Evolutionary conservation across 2,888 invertebrate genomes (phyloP), one percentile per base, ranked within the genome.

Genomic region (Teinopalpus imperialis): DNA sequence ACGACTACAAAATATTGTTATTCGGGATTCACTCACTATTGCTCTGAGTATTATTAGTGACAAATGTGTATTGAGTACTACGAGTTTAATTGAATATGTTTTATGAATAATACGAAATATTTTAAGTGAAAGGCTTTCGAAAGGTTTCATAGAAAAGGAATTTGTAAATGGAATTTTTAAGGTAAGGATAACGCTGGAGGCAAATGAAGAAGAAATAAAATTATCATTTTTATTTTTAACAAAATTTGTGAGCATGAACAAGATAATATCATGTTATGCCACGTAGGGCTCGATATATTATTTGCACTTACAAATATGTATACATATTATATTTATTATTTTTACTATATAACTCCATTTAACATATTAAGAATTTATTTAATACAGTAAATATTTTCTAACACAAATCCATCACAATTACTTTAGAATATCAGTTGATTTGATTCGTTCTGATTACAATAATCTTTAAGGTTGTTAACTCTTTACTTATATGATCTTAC

Each of bases 381-480:
- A 73, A 73, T 63, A 69, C 53, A 64, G 68, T 81, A 73, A 43
- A 67, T 67, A 71, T 57, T 59, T 61, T 60, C 81, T 86, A 86
- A 16, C 16, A 16, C 16, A 16, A 16, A 16, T 16, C 16, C 16
- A 16, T 16, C 16, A 16, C 16, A 16, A 81, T 88, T 69, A 73
- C 65, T 88, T 88, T 88, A 88, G 88, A 88, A 88, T 88, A 88
- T 88, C 81, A 80, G 88, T 87, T 87, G 69, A 74, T 73, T 74
- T 79, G 73, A 75, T 83, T 87, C 83, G 79, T 76, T 81, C 73
- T 71, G 68, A 54, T 72, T 71, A 61, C 49, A 7, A 64, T 69
- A 59, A 63, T 63, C 54, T 63, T 62, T 66, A 61, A 61, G 62
- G 60, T 61, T 59, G 51, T 58, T 61, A 59, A 45, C 29, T 26